A percentile compares a stretch with the other conserved stretches of the same genome.
Conservation (phyloP, 2,113 vertebrate genomes). For the Austrofundulus limnaeus region DNA sequence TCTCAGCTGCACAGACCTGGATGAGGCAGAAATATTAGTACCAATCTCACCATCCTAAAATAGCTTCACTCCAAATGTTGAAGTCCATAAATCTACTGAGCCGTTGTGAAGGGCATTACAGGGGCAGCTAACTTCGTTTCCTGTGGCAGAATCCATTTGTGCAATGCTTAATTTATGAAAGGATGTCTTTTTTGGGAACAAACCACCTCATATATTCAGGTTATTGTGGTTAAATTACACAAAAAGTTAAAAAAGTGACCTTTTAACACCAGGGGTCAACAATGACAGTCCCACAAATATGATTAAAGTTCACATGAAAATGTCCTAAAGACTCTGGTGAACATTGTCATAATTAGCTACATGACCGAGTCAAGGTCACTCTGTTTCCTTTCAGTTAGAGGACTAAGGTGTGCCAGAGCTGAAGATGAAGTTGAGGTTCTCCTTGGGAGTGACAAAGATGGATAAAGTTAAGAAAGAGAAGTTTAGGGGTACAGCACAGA, state of each 20-base stretch:
- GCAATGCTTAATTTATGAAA: not conserved
- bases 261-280: constrained; percentile 4
- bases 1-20: constrained; percentile 34
- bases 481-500: too few species aligned
- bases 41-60: constrained; percentile 27
- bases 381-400: too few species aligned
- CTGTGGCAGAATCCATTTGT: not conserved
- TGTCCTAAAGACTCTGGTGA: too few species aligned
- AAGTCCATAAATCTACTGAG: constrained; percentile 48
- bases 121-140: not conserved
- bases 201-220: not conserved
- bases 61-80: constrained; percentile 33
- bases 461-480: too few species aligned
- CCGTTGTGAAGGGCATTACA: not conserved
- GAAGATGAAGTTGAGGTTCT: too few species aligned
- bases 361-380: too few species aligned
- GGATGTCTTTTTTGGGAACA: too few species aligned
- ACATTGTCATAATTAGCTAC: too few species aligned
- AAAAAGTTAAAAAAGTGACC: constrained; percentile 8
- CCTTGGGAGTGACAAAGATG: too few species aligned
- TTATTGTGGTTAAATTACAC: too few species aligned
- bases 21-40: constrained; percentile 43
- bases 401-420: too few species aligned
- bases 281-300: constrained; percentile 1
- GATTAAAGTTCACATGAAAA: too few species aligned